A percentile compares a stretch with the other conserved stretches of the same genome.
These are phyloP conservation scores for Brachionus paranguensis DNA, from an alignment of 1,140 invertebrate species.

Conservation along the genomic window DNA sequence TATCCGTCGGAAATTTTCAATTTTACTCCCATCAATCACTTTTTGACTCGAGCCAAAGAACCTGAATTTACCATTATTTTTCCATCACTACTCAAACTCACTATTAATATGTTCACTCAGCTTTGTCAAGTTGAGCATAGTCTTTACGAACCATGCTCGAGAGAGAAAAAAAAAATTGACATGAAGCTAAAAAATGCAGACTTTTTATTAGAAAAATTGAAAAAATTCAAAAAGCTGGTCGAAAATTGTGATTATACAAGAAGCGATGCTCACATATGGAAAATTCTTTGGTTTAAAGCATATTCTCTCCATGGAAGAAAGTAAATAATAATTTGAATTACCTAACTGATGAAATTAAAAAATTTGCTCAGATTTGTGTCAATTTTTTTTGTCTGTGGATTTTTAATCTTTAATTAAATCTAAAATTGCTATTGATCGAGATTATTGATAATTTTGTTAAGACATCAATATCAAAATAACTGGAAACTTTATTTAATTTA, in stretches of 20 bases:
- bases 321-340: neutral
- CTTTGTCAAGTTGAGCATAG: constrained; percentile 32
- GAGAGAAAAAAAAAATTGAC: neutral
- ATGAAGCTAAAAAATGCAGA: neutral
- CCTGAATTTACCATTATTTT: neutral
- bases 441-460: too few species aligned
- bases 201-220: neutral
- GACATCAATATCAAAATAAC: too few species aligned
- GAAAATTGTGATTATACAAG: neutral
- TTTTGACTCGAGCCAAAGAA: constrained; percentile 3
- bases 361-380: too few species aligned
- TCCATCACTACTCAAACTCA: constrained; percentile 10
- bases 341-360: too few species aligned
- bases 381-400: too few species aligned
- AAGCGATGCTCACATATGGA: constrained; percentile 22
- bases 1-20: constrained; percentile 26
- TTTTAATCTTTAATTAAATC: too few species aligned
- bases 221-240: neutral
- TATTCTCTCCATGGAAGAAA: constrained; percentile 17
- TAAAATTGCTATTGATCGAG: neutral
- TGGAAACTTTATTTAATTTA: too few species aligned
- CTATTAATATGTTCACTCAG: constrained; percentile 14
- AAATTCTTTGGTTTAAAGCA: constrained; percentile 5
- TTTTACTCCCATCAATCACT: constrained; percentile 10
- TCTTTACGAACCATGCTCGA: constrained; percentile 5